Base-by-base conservation (phyloP, 2,888 invertebrate genomes). In the Tachina fera region DNA sequence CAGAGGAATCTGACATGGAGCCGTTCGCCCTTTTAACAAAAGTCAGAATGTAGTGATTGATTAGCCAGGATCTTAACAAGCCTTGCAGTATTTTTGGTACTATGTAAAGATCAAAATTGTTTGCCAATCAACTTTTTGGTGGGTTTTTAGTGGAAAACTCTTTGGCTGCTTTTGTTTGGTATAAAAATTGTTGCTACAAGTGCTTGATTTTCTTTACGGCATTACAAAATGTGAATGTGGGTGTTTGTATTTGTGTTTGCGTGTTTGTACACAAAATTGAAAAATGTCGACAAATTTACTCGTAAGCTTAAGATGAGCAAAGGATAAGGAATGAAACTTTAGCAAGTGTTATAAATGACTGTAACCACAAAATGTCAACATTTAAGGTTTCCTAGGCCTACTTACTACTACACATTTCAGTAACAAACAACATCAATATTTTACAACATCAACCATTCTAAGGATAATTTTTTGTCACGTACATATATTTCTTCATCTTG, bases 211-310 rank as follows among this genome's bases (percentile, higher is more conserved):
- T 31, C 13, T 58, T 22, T 13, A 1, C 11, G 1, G 3, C 2
- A 56, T 31, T 31, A 31, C 31, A 31, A 31, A 31, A 31, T 31
- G 31, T 31, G 31, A 31, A 5, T 41, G 41, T 43, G 3, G 10
- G 43, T 43, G 6, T 10, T 1, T 11, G 19, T 19, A 19, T 10
- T 43, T 16, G 3, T 61, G 9, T 61, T 10, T 10, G 5, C 3
- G 61, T n/a, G 14, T 16, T 58, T 58, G 1, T 14, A 6, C 39
- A 14, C 14, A 14, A 31, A 31, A 45, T 9, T 45, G 45, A 84
- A 79, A 79, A 70, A 80, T 79, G 58, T 76, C 16, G 11, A 75
- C 58, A 79, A 84, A 84, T 84, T 84, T 79, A 71, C 84, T 84
- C 58, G 58, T 71, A 56, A 79, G 19, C 75, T 60, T 58, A 22